Conservation (phyloP, 2,113 vertebrate genomes). For the crab-eating macaque (Macaca fascicularis) region T2T-MFA8v1.1 NC_088375.1:194077001-194077500, state of each 20-base stretch:
- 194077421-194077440: no score
- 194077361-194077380: not conserved
- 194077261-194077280: not conserved
- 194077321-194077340: not conserved
- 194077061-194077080: not conserved
- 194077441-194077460: no score
- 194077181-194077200: not conserved
- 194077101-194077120: not conserved
- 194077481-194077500: not conserved
- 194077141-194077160: not conserved
- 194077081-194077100: not conserved
- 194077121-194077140: not conserved
- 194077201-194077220: not conserved
- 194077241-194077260: not conserved
- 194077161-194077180: not conserved
- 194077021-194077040: not conserved
- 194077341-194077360: not conserved
- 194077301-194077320: not conserved
- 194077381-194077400: not conserved
- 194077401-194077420: not conserved
- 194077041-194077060: not conserved
- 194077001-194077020: not conserved
- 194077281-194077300: not conserved
- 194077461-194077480: not conserved
- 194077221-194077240: not conserved